Conservation (phyloP, 2,888 invertebrate species). For the Mactromeris polynyma region DNA sequence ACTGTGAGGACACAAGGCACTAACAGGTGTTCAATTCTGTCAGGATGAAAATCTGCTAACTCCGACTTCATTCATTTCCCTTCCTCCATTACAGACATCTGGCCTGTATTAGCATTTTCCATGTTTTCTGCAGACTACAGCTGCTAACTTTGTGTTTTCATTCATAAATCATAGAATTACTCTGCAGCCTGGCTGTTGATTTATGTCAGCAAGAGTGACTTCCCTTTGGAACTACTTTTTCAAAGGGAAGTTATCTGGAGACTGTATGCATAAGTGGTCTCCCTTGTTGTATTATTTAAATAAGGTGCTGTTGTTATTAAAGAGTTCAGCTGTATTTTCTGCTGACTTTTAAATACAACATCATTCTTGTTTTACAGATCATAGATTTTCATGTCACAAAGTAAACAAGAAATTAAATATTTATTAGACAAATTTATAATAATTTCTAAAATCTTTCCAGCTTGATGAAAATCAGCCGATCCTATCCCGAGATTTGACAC, state of each 20-base stretch:
- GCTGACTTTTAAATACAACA: no score
- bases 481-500: no score
- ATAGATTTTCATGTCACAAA: no score
- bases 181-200: neutral
- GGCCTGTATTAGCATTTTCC: neutral
- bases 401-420: no score
- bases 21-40: conserved; percentile 15
- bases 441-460: no score
- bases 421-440: no score
- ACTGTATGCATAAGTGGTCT: neutral
- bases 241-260: neutral
- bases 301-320: neutral
- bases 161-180: conserved; percentile 34
- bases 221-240: conserved; percentile 19
- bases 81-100: neutral
- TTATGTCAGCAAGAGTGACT: neutral
- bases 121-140: neutral
- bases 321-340: neutral
- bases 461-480: no score
- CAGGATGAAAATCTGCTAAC: neutral
- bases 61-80: neutral
- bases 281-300: neutral
- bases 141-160: conserved; percentile 14
- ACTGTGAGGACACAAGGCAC: neutral
- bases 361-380: no score